Evolutionary conservation across 2,113 vertebrate genomes (phyloP), one percentile per base, ranked within the genome.

Genomic region (Tylochromis polylepis): DNA sequence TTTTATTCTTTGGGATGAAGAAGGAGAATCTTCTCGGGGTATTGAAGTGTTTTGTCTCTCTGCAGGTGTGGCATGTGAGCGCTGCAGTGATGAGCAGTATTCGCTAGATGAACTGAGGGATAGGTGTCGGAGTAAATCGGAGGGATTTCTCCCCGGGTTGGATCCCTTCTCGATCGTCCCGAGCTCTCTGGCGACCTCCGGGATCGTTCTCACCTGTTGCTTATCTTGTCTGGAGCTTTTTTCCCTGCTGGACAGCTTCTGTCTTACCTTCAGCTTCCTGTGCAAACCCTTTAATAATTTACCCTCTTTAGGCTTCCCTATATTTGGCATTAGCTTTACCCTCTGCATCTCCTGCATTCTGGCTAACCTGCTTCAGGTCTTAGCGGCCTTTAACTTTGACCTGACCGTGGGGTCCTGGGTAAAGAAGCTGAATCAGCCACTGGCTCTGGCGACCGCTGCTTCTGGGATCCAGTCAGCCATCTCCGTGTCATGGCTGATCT

Each of bases 311-410:
- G 60, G 87, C 6, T 24, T 94, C 53, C 93, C 94, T 5, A 1
- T 94, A 18, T 96, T 95, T 5, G 86, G 89, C 12, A 57, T 92
- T 1, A 85, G 82, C 24, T 94, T 93, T 29, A 91, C 89, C 18
- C 49, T 95, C n/a, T 96, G 94, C 58, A 60, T 94, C 20, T 85
- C 95, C 41, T 95, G 95, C 41, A 89, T 95, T 77, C 82, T 95
- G 62, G 93, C 93, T 22, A 96, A 96, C 89, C 88, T 95, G 5
- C 51, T 95, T 24, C 95, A 95, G 59, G 94, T 96, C 41, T 56
- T n/a, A n/a, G n/a, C n/a, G n/a, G n/a, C n/a, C n/a, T n/a, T n/a
- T n/a, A n/a, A n/a, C n/a, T n/a, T n/a, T n/a, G n/a, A n/a, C n/a
- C n/a, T n/a, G n/a, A 56, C n/a, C 2, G 5, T 56, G 55, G 55